Conservation (phyloP, 2,113 vertebrate genomes). For the Nematolebias whitei region DNA sequence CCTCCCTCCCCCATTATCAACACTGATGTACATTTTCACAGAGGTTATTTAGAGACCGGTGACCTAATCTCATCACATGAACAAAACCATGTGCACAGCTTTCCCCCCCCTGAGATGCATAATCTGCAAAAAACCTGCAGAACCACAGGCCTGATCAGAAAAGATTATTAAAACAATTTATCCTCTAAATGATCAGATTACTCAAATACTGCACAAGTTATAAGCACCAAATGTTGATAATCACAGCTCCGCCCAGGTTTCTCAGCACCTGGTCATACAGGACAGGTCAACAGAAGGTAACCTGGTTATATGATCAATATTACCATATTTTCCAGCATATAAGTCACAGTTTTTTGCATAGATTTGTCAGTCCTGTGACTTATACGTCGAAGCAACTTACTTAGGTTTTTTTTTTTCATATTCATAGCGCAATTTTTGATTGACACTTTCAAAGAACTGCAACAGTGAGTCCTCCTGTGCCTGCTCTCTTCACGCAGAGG, state of each 20-base stretch:
- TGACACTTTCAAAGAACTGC: too few relatives aligned
- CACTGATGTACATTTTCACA: background rate
- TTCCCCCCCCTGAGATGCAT: background rate
- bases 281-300: too few relatives aligned
- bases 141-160: background rate
- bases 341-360: too few relatives aligned
- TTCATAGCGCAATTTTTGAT: too few relatives aligned
- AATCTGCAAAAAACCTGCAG: too few relatives aligned
- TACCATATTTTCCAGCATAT: too few relatives aligned
- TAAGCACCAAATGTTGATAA: background rate
- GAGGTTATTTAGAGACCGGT: constrained; percentile 6
- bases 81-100: background rate
- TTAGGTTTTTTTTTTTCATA: too few relatives aligned
- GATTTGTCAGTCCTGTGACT: too few relatives aligned
- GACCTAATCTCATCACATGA: background rate
- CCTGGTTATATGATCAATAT: too few relatives aligned
- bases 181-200: constrained; percentile 33
- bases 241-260: constrained; percentile 29
- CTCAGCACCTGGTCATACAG: background rate
- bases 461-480: too few relatives aligned
- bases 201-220: constrained; percentile 30
- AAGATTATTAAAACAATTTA: constrained; percentile 35
- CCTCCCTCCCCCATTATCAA: background rate
- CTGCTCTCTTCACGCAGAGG: too few relatives aligned
- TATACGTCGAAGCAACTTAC: too few relatives aligned